Percentiles rank a stretch among this genome's conserved stretches.
Conservation (phyloP, 30 jellyfish, hydroid and myxozoan genomes). For the Aurelia coerulea region DNA sequence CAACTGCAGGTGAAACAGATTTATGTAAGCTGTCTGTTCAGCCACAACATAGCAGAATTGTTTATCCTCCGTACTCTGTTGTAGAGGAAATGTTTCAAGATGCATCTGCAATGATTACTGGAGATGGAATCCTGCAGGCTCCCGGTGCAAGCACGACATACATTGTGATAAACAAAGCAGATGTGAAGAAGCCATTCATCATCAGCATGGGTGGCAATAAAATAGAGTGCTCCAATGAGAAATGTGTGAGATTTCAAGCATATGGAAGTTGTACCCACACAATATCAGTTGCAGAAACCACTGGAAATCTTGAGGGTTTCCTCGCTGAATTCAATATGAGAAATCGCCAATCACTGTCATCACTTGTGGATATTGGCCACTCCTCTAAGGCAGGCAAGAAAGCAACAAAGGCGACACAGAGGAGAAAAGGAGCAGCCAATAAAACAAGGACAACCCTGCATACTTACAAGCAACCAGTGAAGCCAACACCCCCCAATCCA, state of each 20-base stretch:
- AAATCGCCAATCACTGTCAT: not conserved
- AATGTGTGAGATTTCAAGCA: not conserved
- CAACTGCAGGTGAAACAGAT: not conserved
- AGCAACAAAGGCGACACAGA: not conserved
- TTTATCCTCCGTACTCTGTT: not conserved
- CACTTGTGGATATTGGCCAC: not conserved
- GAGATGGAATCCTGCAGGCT: not conserved
- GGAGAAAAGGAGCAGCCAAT: not conserved
- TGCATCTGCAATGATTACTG: conserved; percentile 16
- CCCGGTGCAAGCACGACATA: conserved; percentile 10
- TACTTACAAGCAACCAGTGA: not conserved
- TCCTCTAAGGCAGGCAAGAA: not conserved
- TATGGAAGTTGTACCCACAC: not conserved
- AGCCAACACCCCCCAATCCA: conserved; percentile 5
- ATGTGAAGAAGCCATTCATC: not conserved
- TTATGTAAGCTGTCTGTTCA: not conserved
- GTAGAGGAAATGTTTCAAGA: conserved; percentile 15
- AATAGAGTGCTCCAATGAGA: not conserved
- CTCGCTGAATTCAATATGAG: not conserved
- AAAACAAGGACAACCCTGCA: not conserved
- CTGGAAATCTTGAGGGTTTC: not conserved
- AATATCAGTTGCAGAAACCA: not conserved
- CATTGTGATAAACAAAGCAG: not conserved
- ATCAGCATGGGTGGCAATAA: not conserved
- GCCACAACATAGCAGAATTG: conserved; percentile 16